These are phyloP conservation scores for Phoxinus phoxinus DNA, from an alignment of 2,113 vertebrate genomes.

Conservation along the genomic window DNA sequence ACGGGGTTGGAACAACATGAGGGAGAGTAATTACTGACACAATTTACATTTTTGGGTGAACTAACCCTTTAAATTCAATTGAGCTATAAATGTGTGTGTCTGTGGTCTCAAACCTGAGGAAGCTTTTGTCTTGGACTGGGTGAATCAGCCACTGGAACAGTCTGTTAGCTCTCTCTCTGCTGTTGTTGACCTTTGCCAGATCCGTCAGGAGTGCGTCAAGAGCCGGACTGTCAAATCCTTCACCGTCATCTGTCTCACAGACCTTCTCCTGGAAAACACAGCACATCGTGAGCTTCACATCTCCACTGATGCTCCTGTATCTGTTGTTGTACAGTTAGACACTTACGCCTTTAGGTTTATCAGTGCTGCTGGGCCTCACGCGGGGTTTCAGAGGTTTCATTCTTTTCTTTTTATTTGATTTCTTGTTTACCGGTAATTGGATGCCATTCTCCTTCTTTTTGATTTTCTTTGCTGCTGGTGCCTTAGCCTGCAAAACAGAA, in stretches of 20 bases:
- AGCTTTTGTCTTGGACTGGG: constrained; percentile 79
- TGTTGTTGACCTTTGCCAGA: constrained; percentile 82
- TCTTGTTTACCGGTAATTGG: constrained; percentile 22
- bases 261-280: constrained; percentile 48
- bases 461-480: constrained; percentile 52
- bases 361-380: constrained; percentile 44
- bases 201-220: constrained; percentile 72
- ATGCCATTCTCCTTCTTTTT: constrained; percentile 65
- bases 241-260: constrained; percentile 28
- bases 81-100: neutral
- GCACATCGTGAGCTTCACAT: neutral
- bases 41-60: too few species aligned
- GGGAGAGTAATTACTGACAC: too few species aligned
- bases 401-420: constrained; percentile 52
- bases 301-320: neutral
- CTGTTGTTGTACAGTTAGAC: neutral
- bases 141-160: constrained; percentile 90
- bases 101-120: constrained; percentile 74
- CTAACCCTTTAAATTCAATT: too few species aligned
- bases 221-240: constrained; percentile 48
- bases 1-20: too few species aligned
- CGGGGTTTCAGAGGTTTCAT: constrained; percentile 61
- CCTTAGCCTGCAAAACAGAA: constrained; percentile 33
- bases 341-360: constrained; percentile 43
- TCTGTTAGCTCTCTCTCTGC: constrained; percentile 81